Evolutionary conservation across 2,888 invertebrate species (phyloP).

Genomic region (Protonemura montana): DNA sequence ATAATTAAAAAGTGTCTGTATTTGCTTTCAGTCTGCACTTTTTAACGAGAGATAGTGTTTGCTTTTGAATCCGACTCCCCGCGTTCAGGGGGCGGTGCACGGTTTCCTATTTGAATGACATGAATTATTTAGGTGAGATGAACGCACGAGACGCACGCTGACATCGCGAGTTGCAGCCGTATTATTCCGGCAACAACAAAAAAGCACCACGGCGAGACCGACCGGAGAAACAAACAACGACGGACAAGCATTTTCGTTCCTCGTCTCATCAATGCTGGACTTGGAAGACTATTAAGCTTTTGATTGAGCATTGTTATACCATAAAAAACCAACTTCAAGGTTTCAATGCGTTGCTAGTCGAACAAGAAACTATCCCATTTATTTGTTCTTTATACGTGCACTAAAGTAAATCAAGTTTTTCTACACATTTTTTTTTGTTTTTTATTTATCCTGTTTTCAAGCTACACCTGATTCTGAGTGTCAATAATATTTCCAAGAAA

Average conservation of each 20-base stretch:
- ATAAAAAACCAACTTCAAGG: neutral
- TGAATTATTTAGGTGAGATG: slow-evolving; percentile 32
- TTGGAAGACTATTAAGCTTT: neutral
- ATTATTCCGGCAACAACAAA: neutral
- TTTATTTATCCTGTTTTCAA: neutral
- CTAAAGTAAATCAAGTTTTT: slow-evolving; percentile 21
- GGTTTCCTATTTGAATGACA: slow-evolving; percentile 32
- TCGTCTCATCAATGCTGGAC: neutral
- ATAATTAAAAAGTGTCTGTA: slow-evolving; percentile 21
- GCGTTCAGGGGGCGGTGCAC: neutral
- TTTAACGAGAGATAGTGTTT: slow-evolving; percentile 13
- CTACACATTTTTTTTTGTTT: neutral
- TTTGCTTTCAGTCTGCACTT: neutral
- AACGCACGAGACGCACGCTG: neutral
- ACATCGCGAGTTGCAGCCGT: neutral
- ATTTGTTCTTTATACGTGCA: slow-evolving; percentile 24
- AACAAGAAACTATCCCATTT: slow-evolving; percentile 22
- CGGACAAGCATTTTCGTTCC: neutral
- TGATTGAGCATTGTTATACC: neutral
- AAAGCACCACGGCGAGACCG: neutral
- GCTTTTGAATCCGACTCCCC: neutral
- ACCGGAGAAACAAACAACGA: neutral
- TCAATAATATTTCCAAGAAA: slow-evolving; percentile 31
- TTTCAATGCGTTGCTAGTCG: neutral
- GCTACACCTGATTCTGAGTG: neutral